A percentile compares a stretch with the other conserved stretches of the same genome.
These are phyloP conservation scores for Labia minor DNA, from an alignment of 2,888 invertebrate genomes.

Conservation along the genomic window DNA sequence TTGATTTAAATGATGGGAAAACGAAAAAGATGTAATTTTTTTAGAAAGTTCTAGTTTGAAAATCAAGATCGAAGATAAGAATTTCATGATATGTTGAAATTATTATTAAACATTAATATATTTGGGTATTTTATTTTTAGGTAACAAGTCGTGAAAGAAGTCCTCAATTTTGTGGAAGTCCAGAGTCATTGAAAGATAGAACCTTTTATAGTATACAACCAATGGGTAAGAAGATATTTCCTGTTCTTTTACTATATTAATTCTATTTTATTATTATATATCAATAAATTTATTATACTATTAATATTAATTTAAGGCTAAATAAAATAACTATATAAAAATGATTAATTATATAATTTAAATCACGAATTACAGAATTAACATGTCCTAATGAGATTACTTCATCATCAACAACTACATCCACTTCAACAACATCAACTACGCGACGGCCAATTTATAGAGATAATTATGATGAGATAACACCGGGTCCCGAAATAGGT, in stretches of 20 bases:
- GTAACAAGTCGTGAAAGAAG: constrained; percentile 84
- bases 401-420: constrained; percentile 34
- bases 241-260: neutral
- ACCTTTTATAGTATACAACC: constrained; percentile 80
- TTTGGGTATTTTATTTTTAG: neutral
- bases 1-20: too few relatives aligned
- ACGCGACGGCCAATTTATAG: constrained; percentile 26
- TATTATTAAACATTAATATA: neutral
- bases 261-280: too few relatives aligned
- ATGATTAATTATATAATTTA: too few relatives aligned
- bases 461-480: constrained; percentile 28
- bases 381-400: constrained; percentile 32
- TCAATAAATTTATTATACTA: neutral
- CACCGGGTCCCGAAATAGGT: neutral
- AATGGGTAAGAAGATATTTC: constrained; percentile 43
- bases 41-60: neutral
- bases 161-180: constrained; percentile 85
- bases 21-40: too few relatives aligned
- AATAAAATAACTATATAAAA: constrained; percentile 31
- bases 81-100: too few relatives aligned
- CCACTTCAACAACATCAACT: constrained; percentile 32
- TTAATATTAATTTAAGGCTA: neutral
- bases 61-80: neutral
- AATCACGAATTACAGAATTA: neutral
- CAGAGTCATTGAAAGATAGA: constrained; percentile 63